A percentile compares a stretch with the other conserved stretches of the same genome.
These are phyloP conservation scores for Drosophila pseudoobscura DNA, from an alignment of 1,140 invertebrate genomes.

Conservation along the genomic window DNA sequence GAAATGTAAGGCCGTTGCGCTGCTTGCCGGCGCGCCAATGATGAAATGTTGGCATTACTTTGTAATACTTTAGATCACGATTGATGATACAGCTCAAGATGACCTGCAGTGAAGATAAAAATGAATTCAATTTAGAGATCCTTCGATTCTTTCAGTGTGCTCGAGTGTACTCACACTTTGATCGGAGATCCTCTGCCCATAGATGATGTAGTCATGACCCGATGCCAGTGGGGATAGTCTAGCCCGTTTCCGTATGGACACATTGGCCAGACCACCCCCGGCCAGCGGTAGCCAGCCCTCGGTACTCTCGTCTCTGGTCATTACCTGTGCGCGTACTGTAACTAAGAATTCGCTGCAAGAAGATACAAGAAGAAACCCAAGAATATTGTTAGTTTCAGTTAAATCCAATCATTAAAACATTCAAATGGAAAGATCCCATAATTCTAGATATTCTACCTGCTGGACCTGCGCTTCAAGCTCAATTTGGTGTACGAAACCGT, in stretches of 20 bases:
- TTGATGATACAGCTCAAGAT: conserved; percentile 97
- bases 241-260: conserved; percentile 91
- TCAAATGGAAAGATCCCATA: no score
- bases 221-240: conserved; percentile 83
- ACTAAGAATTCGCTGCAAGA: conserved; percentile 94
- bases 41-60: conserved; percentile 99
- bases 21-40: conserved; percentile 98
- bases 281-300: conserved; percentile 97
- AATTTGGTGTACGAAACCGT: conserved; percentile 55
- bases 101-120: conserved; percentile 85
- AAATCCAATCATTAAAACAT: background rate
- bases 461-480: conserved; percentile 42
- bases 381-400: conserved; percentile 11
- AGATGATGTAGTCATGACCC: conserved; percentile 93
- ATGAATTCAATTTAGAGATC: background rate
- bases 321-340: conserved; percentile 98
- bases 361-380: conserved; percentile 37
- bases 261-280: conserved; percentile 95
- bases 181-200: conserved; percentile 95
- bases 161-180: conserved; percentile 88
- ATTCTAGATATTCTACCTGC: conserved; percentile 36
- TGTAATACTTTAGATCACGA: conserved; percentile 98
- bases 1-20: conserved; percentile 97
- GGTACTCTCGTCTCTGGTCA: conserved; percentile 98
- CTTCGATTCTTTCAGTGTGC: rapidly evolving